Base-by-base conservation (phyloP, 2,797 vertebrate genomes). In the Melopsittacus undulatus region DNA sequence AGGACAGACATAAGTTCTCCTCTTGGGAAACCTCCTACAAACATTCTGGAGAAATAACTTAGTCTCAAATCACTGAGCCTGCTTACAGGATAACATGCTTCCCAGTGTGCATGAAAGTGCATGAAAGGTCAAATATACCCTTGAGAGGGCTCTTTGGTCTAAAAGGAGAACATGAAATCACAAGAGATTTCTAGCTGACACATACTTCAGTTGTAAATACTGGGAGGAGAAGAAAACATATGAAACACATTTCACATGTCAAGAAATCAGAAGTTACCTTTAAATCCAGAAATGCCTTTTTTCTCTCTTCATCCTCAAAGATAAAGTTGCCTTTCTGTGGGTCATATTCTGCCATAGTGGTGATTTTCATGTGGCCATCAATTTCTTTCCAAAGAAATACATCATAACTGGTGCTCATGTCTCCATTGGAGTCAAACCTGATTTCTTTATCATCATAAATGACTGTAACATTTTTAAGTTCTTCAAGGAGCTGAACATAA, bases 401-500 rank as follows among this genome's bases (percentile, higher is more conserved):
- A 29, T 99, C 97, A 3, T 99, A 99, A 61, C 98, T 98, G 77
- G 97, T 97, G 70, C 98, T 98, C 76, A 99, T 96, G 93, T 99
- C 98, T 66, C 99, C 99, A 0, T 82, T 96, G 19, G 89, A 69
- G 94, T 99, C 98, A 94, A 99, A 99, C 56, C 72, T 96, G 81
- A 98, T 98, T 49, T 80, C 97, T 54, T 96, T 94, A 7, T 72
- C 97, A 59, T 88, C 68, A 8, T 98, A 92, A 43, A 93, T 94
- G 77, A 99, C 96, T 48, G 89, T 90, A 64, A 98, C 77, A 21
- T 83, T 97, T 95, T 97, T 92, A 67, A 99, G 94, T 83, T 97
- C 70, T 79, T 96, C 86, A 81, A 99, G 96, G 45, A 99, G 95
- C 98, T 99, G 94, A 93, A 85, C 42, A 57, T 38, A 70, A 90